Percentiles rank a stretch among this genome's conserved stretches.
Conservation (phyloP, 2,888 invertebrate species). For the Folsomia manolachei region DNA sequence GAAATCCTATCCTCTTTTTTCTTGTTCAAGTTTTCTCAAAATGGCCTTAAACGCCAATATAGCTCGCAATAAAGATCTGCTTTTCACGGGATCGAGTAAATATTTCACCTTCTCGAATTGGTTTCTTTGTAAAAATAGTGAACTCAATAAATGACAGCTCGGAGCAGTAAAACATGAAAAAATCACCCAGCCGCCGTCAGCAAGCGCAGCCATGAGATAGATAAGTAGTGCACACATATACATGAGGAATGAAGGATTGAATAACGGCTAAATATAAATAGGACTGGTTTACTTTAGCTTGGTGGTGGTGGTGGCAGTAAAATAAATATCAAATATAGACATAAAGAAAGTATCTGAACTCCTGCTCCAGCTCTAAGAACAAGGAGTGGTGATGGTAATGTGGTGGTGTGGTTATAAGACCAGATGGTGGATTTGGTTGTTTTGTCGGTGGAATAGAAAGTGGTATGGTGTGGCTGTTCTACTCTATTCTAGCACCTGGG, state of each 20-base stretch:
- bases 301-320: background rate
- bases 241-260: background rate
- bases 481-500: constrained; percentile 46
- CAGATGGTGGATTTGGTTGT: constrained; percentile 2
- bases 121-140: background rate
- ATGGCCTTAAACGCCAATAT: background rate
- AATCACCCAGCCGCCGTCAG: background rate
- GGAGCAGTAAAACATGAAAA: background rate
- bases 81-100: background rate
- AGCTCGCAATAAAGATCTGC: background rate
- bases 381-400: constrained; percentile 8
- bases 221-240: background rate
- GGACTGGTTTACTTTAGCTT: background rate
- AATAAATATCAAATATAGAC: background rate
- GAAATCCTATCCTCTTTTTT: background rate
- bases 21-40: background rate
- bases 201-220: background rate
- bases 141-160: background rate
- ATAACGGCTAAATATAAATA: background rate
- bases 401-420: background rate
- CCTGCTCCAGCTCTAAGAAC: no score
- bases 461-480: constrained; percentile 26
- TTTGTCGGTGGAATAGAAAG: background rate
- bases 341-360: background rate
- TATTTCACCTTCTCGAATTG: background rate